Evolutionary conservation across 2,113 vertebrate genomes (phyloP), one percentile per base, ranked within the genome.

Genomic region (Larimichthys polyactis): DNA sequence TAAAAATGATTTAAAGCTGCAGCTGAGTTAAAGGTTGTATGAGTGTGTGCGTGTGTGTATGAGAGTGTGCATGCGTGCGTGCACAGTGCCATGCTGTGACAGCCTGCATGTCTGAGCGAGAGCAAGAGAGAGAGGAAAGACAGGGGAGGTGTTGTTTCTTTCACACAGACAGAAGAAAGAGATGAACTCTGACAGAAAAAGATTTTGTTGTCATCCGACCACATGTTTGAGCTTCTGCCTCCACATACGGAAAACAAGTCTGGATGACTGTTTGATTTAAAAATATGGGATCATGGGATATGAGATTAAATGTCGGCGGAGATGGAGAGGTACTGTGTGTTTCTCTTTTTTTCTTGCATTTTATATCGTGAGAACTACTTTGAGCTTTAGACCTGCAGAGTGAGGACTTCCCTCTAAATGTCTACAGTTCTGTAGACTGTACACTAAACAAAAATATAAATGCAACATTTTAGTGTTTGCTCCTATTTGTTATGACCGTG

Each of bases 71-170:
- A 24, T 16, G 57, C 6, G 57, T 16, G 24, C 16, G 14, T 58
- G 70, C 17, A 66, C n/a, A 3, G 87, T 87, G 68, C 79, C 85
- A 78, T 43, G 72, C 85, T 59, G 88, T 75, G 79, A 77, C 79
- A 68, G 79, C 5, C 71, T 54, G 22, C 20, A 29, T 55, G 75
- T 22, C 8, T 32, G 49, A 22, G 46, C 9, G 44, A 43, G n/a
- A 48, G 19, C 24, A 36, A 24, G 27, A 15, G 6, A 32, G 36
- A 22, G 27, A 24, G 46, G 9, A 44, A 44, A 44, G 46, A 67
- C 1, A 12, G 36, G 17, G 27, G 43, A 17, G 22, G 32, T 22
- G 36, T 74, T 15, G 49, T 55, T 5, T 49, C 48, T 3, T 19
- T 29, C 46, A 15, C 20, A 17, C 16, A 51, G 46, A 49, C 24